These are phyloP conservation scores for Danaus chrysippus DNA, from an alignment of 2,888 invertebrate species.

Conservation along the genomic window DNA sequence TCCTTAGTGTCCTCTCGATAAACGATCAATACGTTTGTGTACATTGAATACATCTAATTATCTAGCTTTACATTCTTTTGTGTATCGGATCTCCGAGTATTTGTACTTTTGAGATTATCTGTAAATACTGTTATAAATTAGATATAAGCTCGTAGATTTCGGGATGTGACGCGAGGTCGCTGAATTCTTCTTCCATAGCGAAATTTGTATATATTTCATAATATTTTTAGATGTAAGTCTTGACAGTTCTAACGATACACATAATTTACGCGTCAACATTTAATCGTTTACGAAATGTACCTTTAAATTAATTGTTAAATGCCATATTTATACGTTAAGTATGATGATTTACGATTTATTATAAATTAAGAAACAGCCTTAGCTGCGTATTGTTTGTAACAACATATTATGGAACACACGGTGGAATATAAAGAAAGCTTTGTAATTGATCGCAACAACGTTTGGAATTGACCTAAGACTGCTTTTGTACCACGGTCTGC, in stretches of 20 bases:
- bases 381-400: slow-evolving; percentile 50
- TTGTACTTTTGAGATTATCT: slow-evolving; percentile 62
- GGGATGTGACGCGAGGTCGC: slow-evolving; percentile 56
- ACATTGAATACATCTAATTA: slow-evolving; percentile 45
- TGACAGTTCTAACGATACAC: slow-evolving; percentile 66
- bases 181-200: slow-evolving; percentile 75
- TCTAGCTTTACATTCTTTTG: slow-evolving; percentile 51
- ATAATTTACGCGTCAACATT: slow-evolving; percentile 73
- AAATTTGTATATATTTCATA: slow-evolving; percentile 78
- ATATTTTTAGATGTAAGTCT: slow-evolving; percentile 58
- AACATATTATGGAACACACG: slow-evolving; percentile 56
- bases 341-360: slow-evolving; percentile 57
- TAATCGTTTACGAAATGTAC: slow-evolving; percentile 73
- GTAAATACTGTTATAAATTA: slow-evolving; percentile 73
- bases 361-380: slow-evolving; percentile 34
- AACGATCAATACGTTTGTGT: slow-evolving; percentile 40
- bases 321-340: slow-evolving; percentile 78
- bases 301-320: slow-evolving; percentile 73
- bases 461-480: slow-evolving; percentile 77
- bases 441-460: slow-evolving; percentile 41
- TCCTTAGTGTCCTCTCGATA: slow-evolving; percentile 29
- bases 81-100: slow-evolving; percentile 57
- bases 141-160: slow-evolving; percentile 60
- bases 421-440: slow-evolving; percentile 11
- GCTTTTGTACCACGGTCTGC: slow-evolving; percentile 47